Base-by-base conservation (phyloP, 2,113 vertebrate species). In the Stigmatopora nigra region DNA sequence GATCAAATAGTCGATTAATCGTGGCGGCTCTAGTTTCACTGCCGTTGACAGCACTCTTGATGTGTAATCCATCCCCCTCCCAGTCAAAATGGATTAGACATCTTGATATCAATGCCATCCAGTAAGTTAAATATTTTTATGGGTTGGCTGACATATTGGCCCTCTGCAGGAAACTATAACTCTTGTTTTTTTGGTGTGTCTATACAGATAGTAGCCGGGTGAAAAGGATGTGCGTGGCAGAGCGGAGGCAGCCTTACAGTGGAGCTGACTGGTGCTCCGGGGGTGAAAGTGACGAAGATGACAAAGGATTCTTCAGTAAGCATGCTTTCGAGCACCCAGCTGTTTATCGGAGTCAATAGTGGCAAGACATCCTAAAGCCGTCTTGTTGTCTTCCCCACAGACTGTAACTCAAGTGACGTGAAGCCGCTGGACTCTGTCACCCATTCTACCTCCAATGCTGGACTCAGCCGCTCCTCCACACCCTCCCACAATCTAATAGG, bases 391-490 rank as follows among this genome's bases (percentile, higher is more conserved):
- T 72, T 13, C 67, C 16, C 16, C 49, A 63, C 61, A 99, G 96
- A 98, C 89, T 95, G 94, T 88, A 98, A 96, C 90, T 95, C 95
- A 82, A 89, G 92, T 64, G 96, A 98, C 57, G 90, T 94, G 76
- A 98, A 97, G 87, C 90, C 95, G 80, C 86, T 85, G 85, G 96
- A 99, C 79, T 86, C 94, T 65, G 92, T 93, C 84, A 91, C 93
- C 79, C 93, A 97, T 89, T 90, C 95, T 87, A 92, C 94, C 73
- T 94, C 88, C 84, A 89, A 88, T 44, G 69, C 88, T 0, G 88
- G 88, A 76, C 86, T 89, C 55, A 88, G 88, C 71, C 86, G 88
- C 62, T 88, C 88, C 62, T 89, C 96, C 88, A 97, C 95, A 11
- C 96, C 95, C 65, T 94, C 95, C 76, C 96, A 97, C 80, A 92